Conservation (phyloP, 2,797 vertebrate species). For the Galago senegalensis region DNA sequence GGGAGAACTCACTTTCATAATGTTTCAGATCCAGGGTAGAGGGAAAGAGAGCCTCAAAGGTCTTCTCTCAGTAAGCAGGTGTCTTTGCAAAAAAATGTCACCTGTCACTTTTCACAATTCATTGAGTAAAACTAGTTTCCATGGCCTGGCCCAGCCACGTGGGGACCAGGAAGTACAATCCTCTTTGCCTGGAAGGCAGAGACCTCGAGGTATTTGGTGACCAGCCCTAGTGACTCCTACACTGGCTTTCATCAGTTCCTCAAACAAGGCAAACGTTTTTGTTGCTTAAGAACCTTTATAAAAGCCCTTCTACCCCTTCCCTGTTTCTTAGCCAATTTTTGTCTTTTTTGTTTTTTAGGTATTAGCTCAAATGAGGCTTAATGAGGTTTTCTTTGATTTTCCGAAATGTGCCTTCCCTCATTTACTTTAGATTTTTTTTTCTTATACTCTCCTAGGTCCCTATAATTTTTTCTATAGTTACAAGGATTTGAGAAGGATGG, state of each 20-base stretch:
- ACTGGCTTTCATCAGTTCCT: conserved; percentile 18
- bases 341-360: not conserved
- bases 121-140: conserved; percentile 18
- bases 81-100: conserved; percentile 53
- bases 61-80: not conserved
- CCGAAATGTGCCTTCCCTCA: not conserved
- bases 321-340: conserved; percentile 31
- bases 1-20: not conserved
- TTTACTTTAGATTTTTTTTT: not conserved
- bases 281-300: conserved; percentile 23
- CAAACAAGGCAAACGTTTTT: conserved; percentile 46
- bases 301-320: not conserved
- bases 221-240: conserved; percentile 5
- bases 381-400: conserved; percentile 6
- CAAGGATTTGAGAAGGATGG: not conserved
- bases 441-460: conserved; percentile 13
- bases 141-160: not conserved
- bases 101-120: conserved; percentile 31
- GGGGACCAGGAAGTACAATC: conserved; percentile 36
- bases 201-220: conserved; percentile 5
- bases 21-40: not conserved
- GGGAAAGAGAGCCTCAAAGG: conserved; percentile 11
- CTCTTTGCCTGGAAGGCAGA: conserved; percentile 57
- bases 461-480: not conserved
- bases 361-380: conserved; percentile 29